Percentiles rank a stretch among this genome's conserved stretches.
phyloP scores from a whole-genome alignment of 2,888 invertebrate genomes.

The Drosophila emarginata region DNA sequence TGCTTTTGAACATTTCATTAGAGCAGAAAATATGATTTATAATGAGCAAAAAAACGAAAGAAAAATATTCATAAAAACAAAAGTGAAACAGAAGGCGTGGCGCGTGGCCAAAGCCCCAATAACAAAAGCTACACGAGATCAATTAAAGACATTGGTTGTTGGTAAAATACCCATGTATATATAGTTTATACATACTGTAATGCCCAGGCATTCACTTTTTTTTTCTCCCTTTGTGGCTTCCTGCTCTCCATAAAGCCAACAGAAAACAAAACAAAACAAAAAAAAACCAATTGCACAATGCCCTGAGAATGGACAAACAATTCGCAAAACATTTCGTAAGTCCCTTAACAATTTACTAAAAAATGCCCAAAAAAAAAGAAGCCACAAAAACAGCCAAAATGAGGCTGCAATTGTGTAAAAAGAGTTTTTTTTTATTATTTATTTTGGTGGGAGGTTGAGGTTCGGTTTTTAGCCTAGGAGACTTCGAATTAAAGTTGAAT shows the following conservation, averaged over 20 bases:
- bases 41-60: constrained; percentile 40
- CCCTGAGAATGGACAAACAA: constrained; percentile 47
- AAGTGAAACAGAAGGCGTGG: constrained; percentile 55
- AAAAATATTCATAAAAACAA: constrained; percentile 52
- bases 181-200: background rate
- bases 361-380: constrained; percentile 9
- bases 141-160: constrained; percentile 38
- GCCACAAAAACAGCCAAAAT: constrained; percentile 9
- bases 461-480: background rate
- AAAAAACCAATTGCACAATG: constrained; percentile 48
- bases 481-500: constrained; percentile 3
- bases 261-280: constrained; percentile 4
- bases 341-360: constrained; percentile 8
- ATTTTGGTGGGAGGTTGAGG: constrained; percentile 1
- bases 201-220: constrained; percentile 54
- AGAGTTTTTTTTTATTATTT: constrained; percentile 2
- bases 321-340: constrained; percentile 20
- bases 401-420: constrained; percentile 15
- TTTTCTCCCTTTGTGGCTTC: constrained; percentile 34
- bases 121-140: constrained; percentile 38
- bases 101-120: constrained; percentile 7
- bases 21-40: constrained; percentile 63
- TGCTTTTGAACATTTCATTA: constrained; percentile 55
- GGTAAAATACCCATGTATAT: constrained; percentile 5
- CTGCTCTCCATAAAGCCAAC: constrained; percentile 8